Base-by-base conservation (phyloP, 2,888 invertebrate genomes). In the Epirrhoe tristata region DNA sequence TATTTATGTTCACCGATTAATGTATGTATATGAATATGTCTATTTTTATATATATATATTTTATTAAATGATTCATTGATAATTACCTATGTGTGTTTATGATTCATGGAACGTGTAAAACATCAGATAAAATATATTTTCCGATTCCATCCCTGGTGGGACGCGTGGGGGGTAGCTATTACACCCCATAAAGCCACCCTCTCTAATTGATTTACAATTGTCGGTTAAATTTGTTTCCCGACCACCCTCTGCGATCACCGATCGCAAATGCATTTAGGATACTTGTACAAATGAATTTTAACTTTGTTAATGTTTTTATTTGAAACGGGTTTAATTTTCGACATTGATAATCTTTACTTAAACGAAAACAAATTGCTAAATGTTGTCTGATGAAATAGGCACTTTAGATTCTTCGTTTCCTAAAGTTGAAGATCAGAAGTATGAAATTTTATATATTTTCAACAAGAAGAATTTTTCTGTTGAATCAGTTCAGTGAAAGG, bases 171-270 rank as follows among this genome's bases (percentile, higher is more conserved):
- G 88, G 87, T 79, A 84, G 89, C 88, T 84, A 86, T 89, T 89
- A 88, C 89, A 88, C 91, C 91, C 90, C 85, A 79, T 85, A 84
- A 86, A 85, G 85, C 91, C 91, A 88, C 92, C 92, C 91, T 82
- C 87, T 90, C 90, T 93, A 93, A 93, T 93, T 93, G 93, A 93
- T 93, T 93, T 93, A 93, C 93, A 93, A 93, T 93, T 93, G 93
- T 92, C 90, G 91, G 91, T 89, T 92, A 92, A 93, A 93, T 93
- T 93, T 93, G 93, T 93, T 92, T 93, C 90, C 91, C 90, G 86
- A 89, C 88, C 87, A 83, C 91, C 92, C 90, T 78, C 79, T 71
- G 84, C 80, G 88, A 91, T 90, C 89, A 87, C 78, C 81, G 86
- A 88, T 87, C 86, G 84, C 82, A 84, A 88, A 87, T 86, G 86